Evolutionary conservation across 2,113 vertebrate species (phyloP).

Genomic region (Promerops cafer): DNA sequence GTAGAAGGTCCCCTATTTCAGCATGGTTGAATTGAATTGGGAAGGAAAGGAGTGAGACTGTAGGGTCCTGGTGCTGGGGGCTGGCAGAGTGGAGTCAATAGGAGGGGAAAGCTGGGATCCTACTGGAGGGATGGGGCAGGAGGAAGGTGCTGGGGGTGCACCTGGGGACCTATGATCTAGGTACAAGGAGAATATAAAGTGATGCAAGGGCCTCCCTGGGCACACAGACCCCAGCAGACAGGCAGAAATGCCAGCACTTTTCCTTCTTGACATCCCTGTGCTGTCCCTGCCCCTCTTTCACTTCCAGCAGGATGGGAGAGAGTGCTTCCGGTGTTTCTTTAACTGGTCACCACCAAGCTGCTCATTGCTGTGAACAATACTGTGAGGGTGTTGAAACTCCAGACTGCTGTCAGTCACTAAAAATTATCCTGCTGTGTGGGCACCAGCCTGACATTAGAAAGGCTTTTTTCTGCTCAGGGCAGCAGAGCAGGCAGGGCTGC

Average conservation of each 20-base stretch:
- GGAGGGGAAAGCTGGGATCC: not conserved
- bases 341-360: not conserved
- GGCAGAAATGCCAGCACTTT: not conserved
- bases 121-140: not conserved
- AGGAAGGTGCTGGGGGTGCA: not conserved
- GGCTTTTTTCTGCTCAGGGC: not conserved
- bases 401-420: not conserved
- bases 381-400: not conserved
- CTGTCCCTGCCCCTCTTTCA: not conserved
- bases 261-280: not conserved
- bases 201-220: not conserved
- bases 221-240: not conserved
- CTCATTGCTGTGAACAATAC: not conserved
- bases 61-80: not conserved
- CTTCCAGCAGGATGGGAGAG: not conserved
- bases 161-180: not conserved
- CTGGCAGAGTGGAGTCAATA: not conserved
- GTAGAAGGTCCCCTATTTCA: accelerated
- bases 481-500: not conserved
- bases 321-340: not conserved
- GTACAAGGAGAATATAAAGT: not conserved
- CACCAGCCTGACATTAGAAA: not conserved
- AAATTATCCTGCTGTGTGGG: not conserved
- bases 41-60: not conserved
- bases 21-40: not conserved